Evolutionary conservation across 2,888 invertebrate species (phyloP).

Genomic region (Odontocolon sp.): DNA sequence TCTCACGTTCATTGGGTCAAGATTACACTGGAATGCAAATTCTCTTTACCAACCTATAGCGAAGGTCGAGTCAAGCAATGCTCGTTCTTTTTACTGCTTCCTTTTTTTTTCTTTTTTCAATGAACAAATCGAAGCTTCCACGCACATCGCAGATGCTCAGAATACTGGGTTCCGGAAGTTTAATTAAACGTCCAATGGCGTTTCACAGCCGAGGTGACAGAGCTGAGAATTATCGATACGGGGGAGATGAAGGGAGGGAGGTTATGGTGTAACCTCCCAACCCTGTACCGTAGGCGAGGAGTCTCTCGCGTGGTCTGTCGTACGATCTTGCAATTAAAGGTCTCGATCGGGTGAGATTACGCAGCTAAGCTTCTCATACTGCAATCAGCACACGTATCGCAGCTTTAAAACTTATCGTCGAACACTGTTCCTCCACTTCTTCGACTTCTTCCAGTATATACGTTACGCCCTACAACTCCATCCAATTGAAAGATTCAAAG

Average conservation of each 20-base stretch:
- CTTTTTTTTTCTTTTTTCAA: not conserved
- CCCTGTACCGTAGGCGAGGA: too few relatives aligned
- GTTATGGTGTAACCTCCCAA: not conserved
- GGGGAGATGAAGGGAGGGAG: not conserved
- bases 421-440: too few relatives aligned
- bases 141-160: not conserved
- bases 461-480: not conserved
- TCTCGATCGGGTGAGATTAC: constrained; percentile 42
- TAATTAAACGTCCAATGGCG: constrained; percentile 51
- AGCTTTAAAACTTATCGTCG: constrained; percentile 17
- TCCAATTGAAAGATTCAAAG: constrained; percentile 8
- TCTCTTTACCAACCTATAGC: not conserved
- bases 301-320: too few relatives aligned
- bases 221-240: not conserved
- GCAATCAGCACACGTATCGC: constrained; percentile 22
- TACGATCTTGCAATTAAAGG: constrained; percentile 38
- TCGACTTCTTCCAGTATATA: not conserved
- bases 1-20: not conserved
- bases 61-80: not conserved
- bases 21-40: constrained; percentile 32
- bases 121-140: constrained; percentile 5
- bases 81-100: constrained; percentile 10
- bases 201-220: constrained; percentile 15
- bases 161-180: constrained; percentile 25
- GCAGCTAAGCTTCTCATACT: constrained; percentile 30